Base-by-base conservation (phyloP, 2,888 invertebrate species). In the Arctia plantaginis region DNA sequence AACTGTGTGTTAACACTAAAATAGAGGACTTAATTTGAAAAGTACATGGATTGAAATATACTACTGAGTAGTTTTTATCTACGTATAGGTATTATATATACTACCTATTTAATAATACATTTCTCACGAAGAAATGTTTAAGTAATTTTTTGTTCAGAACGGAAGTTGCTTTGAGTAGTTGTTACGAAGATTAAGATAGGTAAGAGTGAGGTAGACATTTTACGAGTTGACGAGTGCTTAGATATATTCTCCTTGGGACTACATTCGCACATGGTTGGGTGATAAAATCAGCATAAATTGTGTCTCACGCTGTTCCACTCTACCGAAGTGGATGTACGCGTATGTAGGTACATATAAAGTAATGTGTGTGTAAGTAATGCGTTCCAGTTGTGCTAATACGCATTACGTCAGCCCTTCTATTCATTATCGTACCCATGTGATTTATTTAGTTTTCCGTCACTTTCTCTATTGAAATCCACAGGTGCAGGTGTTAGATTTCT, bases 201-300 rank as follows among this genome's bases (percentile, higher is more conserved):
- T 79, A 79, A 78, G 78, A 82, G 79, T 80, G 77, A 80, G 82
- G 80, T 81, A 85, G 82, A 81, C 76, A 80, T 81, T 87, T 87
- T 86, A 88, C 84, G 86, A 87, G 80, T 85, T 82, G 74, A 72
- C 78, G 84, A 83, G 81, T 87, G 86, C 86, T 87, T 87, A 85
- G 81, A 83, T 84, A 85, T 85, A 82, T 87, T 75, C 87, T 83
- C 86, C 47, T 70, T 77, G 85, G 85, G 88, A 84, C 83, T 86
- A 81, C 80, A 85, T 86, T 87, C 85, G 79, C 88, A 87, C 87
- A 89, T 87, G 87, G 84, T 86, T 79, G 83, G 80, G 89, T 90
- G 88, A 91, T 91, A 91, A 91, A 90, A 91, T 91, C 91, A 91
- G 86, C 91, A 91, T 91, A 91, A 89, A 90, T 91, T 91, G 83